phyloP scores from a whole-genome alignment of 2,113 vertebrate species.

The Stictonetta naevosa region DNA sequence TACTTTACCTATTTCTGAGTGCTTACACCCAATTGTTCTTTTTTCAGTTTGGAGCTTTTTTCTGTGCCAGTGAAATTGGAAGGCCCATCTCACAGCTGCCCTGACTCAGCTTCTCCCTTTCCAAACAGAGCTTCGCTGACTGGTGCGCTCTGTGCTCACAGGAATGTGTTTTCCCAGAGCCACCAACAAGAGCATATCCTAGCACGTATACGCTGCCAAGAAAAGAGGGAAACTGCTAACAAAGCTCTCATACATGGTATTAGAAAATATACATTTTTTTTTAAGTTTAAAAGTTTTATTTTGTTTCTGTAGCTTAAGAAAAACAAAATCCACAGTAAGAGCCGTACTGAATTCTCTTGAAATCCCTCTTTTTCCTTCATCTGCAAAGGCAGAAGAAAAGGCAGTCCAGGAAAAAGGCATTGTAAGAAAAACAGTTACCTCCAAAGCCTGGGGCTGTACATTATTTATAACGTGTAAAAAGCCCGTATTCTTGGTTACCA shows the following conservation, averaged over 20 bases:
- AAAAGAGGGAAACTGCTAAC: neutral
- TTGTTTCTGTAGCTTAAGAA: neutral
- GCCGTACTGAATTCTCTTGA: neutral
- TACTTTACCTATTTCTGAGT: neutral
- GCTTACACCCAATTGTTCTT: neutral
- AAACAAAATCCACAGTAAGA: neutral
- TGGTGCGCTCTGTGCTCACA: rapidly evolving
- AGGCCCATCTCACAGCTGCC: neutral
- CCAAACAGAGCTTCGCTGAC: neutral
- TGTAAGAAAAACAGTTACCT: neutral
- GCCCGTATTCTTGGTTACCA: neutral
- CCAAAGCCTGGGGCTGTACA: neutral
- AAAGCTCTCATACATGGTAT: neutral
- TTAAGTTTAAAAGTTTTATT: neutral
- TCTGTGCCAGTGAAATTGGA: neutral
- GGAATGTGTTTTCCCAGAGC: neutral
- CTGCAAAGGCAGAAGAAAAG: neutral
- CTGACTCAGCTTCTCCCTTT: neutral
- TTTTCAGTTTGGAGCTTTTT: neutral
- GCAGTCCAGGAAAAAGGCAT: neutral
- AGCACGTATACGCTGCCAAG: neutral
- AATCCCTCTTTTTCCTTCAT: neutral
- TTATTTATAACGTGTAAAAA: constrained; percentile 12
- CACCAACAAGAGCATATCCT: neutral
- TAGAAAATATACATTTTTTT: neutral